Percentiles rank a stretch among this genome's conserved stretches.
These are phyloP conservation scores for Miichthys miiuy DNA, from an alignment of 2,797 vertebrate genomes.

Conservation along the genomic window DNA sequence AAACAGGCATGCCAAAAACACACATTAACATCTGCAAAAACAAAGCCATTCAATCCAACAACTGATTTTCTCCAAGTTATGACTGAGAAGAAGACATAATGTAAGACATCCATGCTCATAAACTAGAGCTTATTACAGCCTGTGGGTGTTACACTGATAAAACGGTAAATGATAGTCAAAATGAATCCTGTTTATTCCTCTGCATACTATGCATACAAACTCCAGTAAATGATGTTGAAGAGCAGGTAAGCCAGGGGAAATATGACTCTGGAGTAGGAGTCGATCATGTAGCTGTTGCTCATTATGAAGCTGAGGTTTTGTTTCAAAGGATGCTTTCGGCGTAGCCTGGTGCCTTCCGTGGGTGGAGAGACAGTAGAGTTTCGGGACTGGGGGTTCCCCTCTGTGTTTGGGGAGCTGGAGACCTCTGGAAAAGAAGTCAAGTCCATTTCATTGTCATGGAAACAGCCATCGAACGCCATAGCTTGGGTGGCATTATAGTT, in stretches of 20 bases:
- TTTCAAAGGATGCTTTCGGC: conserved; percentile 84
- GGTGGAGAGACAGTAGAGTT: conserved; percentile 71
- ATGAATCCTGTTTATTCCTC: conserved; percentile 5
- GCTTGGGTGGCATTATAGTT: conserved; percentile 87
- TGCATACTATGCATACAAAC: conserved; percentile 84
- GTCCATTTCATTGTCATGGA: conserved; percentile 88
- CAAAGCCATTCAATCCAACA: conserved; percentile 24
- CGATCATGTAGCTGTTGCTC: conserved; percentile 93
- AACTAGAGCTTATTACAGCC: conserved; percentile 27
- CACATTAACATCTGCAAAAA: conserved; percentile 25
- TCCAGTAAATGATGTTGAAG: conserved; percentile 95
- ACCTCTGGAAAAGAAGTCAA: conserved; percentile 82
- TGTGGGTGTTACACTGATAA: conserved; percentile 8
- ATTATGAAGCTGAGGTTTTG: conserved; percentile 88
- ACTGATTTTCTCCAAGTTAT: conserved; percentile 14
- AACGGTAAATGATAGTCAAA: background rate
- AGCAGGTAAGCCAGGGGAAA: conserved; percentile 91
- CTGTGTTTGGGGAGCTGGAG: conserved; percentile 83
- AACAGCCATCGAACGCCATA: conserved; percentile 93
- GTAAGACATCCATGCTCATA: conserved; percentile 21
- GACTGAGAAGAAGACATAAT: conserved; percentile 32
- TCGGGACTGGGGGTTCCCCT: conserved; percentile 79
- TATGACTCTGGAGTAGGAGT: conserved; percentile 92
- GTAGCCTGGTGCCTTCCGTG: conserved; percentile 80
- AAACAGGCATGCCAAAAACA: conserved; percentile 58